Evolutionary conservation across 1,140 invertebrate genomes (phyloP).

Genomic region (Drosophila neocordata): DNA sequence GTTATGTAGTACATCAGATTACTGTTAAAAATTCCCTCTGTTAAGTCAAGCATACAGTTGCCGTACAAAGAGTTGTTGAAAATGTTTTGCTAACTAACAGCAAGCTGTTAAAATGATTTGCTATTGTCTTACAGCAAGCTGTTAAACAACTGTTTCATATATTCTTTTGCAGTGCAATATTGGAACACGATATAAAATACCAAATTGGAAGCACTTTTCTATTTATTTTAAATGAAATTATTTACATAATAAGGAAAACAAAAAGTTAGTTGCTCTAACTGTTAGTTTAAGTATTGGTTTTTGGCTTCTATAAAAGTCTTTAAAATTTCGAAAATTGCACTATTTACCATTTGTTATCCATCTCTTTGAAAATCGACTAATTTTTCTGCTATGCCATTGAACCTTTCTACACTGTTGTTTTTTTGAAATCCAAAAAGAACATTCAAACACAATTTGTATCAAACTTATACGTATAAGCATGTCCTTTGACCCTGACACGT

Average conservation of each 20-base stretch:
- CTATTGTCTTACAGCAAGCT: neutral
- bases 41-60: neutral
- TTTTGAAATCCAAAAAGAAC: neutral
- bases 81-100: neutral
- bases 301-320: too few relatives aligned
- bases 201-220: too few relatives aligned
- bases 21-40: slow-evolving; percentile 6
- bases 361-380: too few relatives aligned
- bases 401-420: neutral
- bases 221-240: too few relatives aligned
- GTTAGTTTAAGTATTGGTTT: too few relatives aligned
- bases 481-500: neutral
- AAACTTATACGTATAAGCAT: neutral
- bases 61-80: neutral
- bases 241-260: too few relatives aligned
- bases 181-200: too few relatives aligned
- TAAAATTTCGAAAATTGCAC: too few relatives aligned
- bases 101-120: neutral
- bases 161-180: too few relatives aligned
- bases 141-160: neutral
- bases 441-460: neutral
- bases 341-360: too few relatives aligned
- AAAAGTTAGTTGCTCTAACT: too few relatives aligned
- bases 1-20: neutral
- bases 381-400: neutral